Percentiles rank a stretch among this genome's conserved stretches.
phyloP scores from a whole-genome alignment of 1,140 invertebrate genomes.

The Marisa cornuarietis region DNA sequence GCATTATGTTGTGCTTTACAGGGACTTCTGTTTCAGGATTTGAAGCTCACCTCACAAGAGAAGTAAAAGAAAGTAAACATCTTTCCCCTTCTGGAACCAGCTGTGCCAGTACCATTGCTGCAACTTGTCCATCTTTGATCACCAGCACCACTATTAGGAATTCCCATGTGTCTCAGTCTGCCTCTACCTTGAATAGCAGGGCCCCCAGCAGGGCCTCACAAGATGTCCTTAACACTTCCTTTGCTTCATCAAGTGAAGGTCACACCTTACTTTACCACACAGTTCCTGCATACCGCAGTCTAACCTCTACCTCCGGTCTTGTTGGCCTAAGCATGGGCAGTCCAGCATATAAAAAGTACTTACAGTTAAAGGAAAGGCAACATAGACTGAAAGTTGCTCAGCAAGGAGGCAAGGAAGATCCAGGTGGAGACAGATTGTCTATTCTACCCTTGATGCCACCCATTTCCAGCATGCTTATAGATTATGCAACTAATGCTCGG shows the following conservation, averaged over 20 bases:
- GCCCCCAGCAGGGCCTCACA: neutral
- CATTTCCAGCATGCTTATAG: conserved; percentile 24
- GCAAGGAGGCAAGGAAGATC: conserved; percentile 29
- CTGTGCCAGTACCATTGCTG: neutral
- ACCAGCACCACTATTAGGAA: neutral
- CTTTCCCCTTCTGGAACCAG: neutral
- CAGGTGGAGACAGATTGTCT: conserved; percentile 1
- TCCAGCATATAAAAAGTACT: conserved; percentile 51
- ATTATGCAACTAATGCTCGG: conserved; percentile 39
- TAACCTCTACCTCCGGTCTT: conserved; percentile 30
- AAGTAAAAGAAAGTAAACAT: neutral
- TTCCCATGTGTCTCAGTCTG: neutral
- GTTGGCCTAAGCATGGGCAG: conserved; percentile 27
- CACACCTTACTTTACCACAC: conserved; percentile 9
- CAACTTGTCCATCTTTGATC: neutral
- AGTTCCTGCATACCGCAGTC: conserved; percentile 28
- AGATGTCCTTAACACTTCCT: conserved; percentile 14
- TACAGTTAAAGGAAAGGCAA: conserved; percentile 50
- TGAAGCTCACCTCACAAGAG: neutral
- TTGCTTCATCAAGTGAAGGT: conserved; percentile 6
- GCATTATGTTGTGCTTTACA: neutral
- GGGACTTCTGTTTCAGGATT: neutral
- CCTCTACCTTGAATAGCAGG: neutral
- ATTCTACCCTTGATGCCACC: conserved; percentile 17
- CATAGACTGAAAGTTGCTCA: conserved; percentile 41